A percentile compares a stretch with the other conserved stretches of the same genome.
Evolutionary conservation across 2,888 invertebrate genomes (phyloP).

Genomic region (Pandemis corylana): DNA sequence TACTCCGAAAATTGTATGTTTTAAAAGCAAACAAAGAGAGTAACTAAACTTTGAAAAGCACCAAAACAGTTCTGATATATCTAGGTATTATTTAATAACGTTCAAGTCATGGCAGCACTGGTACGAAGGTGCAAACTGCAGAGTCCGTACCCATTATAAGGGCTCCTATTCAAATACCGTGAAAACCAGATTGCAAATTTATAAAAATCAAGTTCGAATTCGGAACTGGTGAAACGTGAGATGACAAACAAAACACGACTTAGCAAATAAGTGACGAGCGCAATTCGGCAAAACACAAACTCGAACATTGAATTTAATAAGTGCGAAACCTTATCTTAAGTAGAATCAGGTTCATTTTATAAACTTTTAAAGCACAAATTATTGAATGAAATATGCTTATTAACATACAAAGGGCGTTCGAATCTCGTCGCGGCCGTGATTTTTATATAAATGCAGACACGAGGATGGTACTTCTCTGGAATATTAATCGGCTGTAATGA

Average conservation of each 20-base stretch:
- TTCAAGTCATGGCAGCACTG: too few species aligned
- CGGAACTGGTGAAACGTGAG: not conserved
- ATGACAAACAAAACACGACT: not conserved
- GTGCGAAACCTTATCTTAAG: conserved; percentile 14
- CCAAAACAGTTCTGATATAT: too few species aligned
- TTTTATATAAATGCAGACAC: conserved; percentile 52
- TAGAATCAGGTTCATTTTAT: conserved; percentile 20
- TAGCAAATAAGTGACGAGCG: not conserved
- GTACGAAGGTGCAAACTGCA: too few species aligned
- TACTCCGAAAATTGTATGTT: too few species aligned
- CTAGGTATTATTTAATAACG: too few species aligned
- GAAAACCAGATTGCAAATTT: not conserved
- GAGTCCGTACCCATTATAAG: too few species aligned
- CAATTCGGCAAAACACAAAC: conserved; percentile 21
- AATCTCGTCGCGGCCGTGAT: conserved; percentile 51
- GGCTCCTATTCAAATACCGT: not conserved
- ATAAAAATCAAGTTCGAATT: not conserved
- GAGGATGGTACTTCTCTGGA: conserved; percentile 45
- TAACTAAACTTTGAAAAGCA: too few species aligned
- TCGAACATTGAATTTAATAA: conserved; percentile 40
- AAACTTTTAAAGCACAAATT: conserved; percentile 33
- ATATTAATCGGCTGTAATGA: conserved; percentile 54
- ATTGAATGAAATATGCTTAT: conserved; percentile 48
- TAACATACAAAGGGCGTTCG: conserved; percentile 54
- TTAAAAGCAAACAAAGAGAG: too few species aligned